Conservation (phyloP, 2,888 invertebrate genomes). For the Crepidodera aurea region DNA sequence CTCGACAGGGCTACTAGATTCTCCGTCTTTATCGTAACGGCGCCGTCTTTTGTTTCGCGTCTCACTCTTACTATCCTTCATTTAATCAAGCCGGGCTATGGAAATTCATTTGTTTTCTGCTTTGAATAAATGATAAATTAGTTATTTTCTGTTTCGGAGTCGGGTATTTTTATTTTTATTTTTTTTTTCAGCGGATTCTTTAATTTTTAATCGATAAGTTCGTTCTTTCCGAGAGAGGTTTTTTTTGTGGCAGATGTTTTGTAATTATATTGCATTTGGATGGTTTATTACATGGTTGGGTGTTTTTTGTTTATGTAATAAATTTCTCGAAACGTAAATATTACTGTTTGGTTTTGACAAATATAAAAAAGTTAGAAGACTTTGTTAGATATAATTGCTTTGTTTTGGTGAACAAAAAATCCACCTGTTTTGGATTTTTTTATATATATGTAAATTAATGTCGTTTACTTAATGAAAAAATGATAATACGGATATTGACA, state of each 20-base stretch:
- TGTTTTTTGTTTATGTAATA: slow-evolving; percentile 19
- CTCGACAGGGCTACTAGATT: slow-evolving; percentile 39
- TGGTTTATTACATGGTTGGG: slow-evolving; percentile 11
- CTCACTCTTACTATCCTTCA: slow-evolving; percentile 54
- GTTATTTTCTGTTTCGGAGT: slow-evolving; percentile 52
- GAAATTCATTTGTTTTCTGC: slow-evolving; percentile 58
- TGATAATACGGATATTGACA: too few species aligned
- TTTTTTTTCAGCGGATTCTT: slow-evolving; percentile 37
- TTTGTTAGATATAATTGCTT: too few species aligned
- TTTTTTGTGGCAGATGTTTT: slow-evolving; percentile 26
- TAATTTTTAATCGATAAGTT: slow-evolving; percentile 46
- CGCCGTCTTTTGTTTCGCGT: slow-evolving; percentile 37
- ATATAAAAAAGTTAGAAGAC: not conserved
- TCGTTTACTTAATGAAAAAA: too few species aligned
- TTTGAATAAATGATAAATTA: slow-evolving; percentile 61
- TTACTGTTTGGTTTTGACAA: slow-evolving; percentile 8
- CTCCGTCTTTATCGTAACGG: slow-evolving; percentile 37
- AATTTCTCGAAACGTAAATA: slow-evolving; percentile 14
- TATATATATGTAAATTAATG: too few species aligned
- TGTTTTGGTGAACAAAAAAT: too few species aligned
- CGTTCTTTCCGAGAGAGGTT: not conserved
- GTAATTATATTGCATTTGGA: slow-evolving; percentile 24
- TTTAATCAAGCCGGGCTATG: slow-evolving; percentile 56
- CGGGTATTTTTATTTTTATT: slow-evolving; percentile 50
- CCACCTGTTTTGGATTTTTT: too few species aligned